Base-by-base conservation (phyloP, 1,140 invertebrate species). In the Ooceraea biroi region DNA sequence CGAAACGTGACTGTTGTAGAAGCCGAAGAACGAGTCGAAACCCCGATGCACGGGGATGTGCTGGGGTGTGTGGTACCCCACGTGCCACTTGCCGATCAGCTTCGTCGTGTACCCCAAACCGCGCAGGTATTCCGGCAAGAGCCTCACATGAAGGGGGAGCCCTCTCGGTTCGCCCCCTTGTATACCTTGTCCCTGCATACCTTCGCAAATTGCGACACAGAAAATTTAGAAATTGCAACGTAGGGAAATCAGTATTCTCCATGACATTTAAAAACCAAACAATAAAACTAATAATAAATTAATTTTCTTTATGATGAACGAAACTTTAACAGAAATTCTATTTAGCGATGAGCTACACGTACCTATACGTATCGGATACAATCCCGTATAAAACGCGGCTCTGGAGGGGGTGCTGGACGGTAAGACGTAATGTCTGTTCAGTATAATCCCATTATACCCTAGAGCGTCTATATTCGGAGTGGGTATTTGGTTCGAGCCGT, bases 81-180 rank as follows among this genome's bases (percentile, higher is more conserved):
- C 91, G 84, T 97, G 96, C 96, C 96, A 97, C 94, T 97, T 97
- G 36, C 97, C 97, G 52, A 97, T 94, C 19, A 96, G 92, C 91
- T 96, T 95, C 0, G 96, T 97, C 1, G 92, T 92, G 90, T 97
- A 97, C 89, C 96, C 93, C 90, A 97, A 82, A 3, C 90, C 91
- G 82, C 91, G 91, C 41, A 94, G 77, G 63, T 93, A 86, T 36
- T 96, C 95, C 82, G 97, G 96, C 25, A 97, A 90, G 30, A 96
- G 91, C 86, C 91, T 95, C 27, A 95, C 89, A 30, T 94, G 89
- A 22, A 96, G 86, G 3, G 96, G 95, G 7, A 97, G 87, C 48
- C 96, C 96, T 55, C 95, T 94, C 1, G 95, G 95, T 36, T 95
- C 94, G 4, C 94, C 91, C 10, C 94, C 95, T 8, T 91, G 88